phyloP scores from a whole-genome alignment of 2,113 vertebrate species.

The Scytalopus superciliaris region DNA sequence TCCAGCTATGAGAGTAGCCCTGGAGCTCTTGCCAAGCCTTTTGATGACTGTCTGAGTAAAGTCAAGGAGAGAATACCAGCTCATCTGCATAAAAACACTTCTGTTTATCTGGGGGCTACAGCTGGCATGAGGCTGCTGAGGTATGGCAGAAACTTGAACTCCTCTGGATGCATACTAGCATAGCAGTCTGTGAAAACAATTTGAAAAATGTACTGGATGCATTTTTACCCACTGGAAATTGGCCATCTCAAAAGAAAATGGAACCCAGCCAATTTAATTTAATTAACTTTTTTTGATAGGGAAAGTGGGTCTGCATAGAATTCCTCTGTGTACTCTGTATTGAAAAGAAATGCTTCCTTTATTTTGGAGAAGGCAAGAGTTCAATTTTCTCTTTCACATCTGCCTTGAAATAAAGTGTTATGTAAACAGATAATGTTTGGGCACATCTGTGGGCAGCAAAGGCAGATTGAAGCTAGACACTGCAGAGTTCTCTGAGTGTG shows the following conservation, averaged over 20 bases:
- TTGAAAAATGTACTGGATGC: neutral
- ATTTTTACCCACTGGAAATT: neutral
- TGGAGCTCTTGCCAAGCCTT: conserved; percentile 58
- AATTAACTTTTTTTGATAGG: conserved; percentile 19
- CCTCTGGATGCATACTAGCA: neutral
- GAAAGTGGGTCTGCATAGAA: neutral
- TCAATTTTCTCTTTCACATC: neutral
- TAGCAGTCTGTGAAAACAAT: neutral
- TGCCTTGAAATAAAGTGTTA: neutral
- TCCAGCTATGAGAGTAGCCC: conserved; percentile 80
- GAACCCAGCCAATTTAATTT: neutral
- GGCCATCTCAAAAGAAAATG: neutral
- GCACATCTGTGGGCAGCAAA: neutral
- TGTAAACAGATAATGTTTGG: neutral
- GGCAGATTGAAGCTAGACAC: neutral
- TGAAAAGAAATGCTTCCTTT: conserved; percentile 1
- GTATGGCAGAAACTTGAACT: conserved; percentile 68
- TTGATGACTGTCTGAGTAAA: conserved; percentile 79
- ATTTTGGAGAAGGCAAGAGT: neutral
- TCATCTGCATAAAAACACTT: conserved; percentile 77
- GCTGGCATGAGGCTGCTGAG: conserved; percentile 94
- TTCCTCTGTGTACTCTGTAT: neutral
- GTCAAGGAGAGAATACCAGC: conserved; percentile 76
- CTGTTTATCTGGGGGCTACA: conserved; percentile 89
- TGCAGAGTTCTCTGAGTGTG: neutral